phyloP scores from a whole-genome alignment of 1,140 invertebrate genomes.

The Phortica variegata region DNA sequence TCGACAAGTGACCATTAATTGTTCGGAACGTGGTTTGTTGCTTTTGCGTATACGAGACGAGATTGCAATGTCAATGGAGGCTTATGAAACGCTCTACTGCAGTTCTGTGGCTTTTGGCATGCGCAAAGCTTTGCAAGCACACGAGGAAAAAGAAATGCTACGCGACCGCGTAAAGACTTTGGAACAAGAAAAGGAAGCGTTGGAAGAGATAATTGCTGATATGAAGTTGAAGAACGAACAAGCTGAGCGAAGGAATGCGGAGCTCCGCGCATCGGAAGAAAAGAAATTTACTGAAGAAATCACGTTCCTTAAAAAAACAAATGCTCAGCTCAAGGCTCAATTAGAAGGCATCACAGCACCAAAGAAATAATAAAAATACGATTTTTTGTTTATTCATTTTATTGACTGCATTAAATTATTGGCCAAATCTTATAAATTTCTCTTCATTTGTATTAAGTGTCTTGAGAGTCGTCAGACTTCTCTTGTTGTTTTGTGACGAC shows the following conservation, averaged over 20 bases:
- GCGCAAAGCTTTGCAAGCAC: constrained; percentile 90
- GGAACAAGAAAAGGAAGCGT: constrained; percentile 68
- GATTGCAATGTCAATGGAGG: constrained; percentile 92
- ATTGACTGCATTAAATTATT: neutral
- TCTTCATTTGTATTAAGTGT: constrained; percentile 17
- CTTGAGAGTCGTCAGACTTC: neutral
- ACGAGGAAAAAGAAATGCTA: constrained; percentile 66
- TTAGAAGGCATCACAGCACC: constrained; percentile 89
- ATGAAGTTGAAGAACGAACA: constrained; percentile 82
- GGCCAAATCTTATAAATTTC: neutral
- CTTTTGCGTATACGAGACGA: constrained; percentile 91
- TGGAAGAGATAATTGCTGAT: constrained; percentile 80
- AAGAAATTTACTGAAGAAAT: constrained; percentile 91
- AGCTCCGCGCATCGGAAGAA: constrained; percentile 81
- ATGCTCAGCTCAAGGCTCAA: constrained; percentile 89
- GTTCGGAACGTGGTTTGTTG: constrained; percentile 92
- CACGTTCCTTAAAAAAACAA: constrained; percentile 88
- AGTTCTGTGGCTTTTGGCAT: constrained; percentile 97
- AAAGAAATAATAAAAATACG: no score
- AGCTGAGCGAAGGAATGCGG: constrained; percentile 79
- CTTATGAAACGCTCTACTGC: constrained; percentile 92
- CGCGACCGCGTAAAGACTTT: constrained; percentile 63
- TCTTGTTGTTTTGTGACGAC: constrained; percentile 17
- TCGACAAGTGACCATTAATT: constrained; percentile 94
- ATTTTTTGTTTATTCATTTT: no score